Conservation (phyloP, 2,888 invertebrate genomes). For the Campoplex nolae region DNA sequence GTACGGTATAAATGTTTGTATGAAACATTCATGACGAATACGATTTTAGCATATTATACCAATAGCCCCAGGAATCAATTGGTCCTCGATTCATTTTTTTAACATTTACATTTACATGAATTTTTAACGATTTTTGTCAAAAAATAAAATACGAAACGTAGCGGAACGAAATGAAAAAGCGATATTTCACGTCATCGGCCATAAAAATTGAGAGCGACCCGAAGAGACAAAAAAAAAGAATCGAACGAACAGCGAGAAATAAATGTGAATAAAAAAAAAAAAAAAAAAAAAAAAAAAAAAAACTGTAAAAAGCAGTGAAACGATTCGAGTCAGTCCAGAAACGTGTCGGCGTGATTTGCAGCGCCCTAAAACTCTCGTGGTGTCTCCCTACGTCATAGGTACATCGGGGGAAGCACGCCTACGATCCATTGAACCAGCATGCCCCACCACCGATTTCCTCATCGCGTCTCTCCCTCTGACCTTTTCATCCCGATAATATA, state of each 20-base stretch:
- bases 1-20: background rate
- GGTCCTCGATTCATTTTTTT: background rate
- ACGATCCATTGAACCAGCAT: conserved; percentile 29
- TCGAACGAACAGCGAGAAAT: background rate
- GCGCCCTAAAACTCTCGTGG: conserved; percentile 37
- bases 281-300: background rate
- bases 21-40: background rate
- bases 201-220: background rate
- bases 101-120: background rate
- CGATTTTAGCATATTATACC: background rate
- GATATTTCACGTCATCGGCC: background rate
- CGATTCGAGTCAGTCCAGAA: conserved; percentile 1
- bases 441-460: conserved; percentile 35
- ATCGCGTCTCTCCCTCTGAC: background rate
- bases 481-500: background rate
- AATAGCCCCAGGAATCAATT: background rate
- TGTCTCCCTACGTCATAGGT: conserved; percentile 36
- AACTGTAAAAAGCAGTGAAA: background rate
- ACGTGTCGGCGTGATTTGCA: conserved; percentile 39
- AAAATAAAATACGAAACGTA: background rate
- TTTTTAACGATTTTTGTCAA: background rate
- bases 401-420: conserved; percentile 38
- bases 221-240: background rate
- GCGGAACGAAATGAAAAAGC: background rate
- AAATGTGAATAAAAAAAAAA: background rate